Evolutionary conservation across 2,113 vertebrate species (phyloP), one percentile per base, ranked within the genome.

Genomic region (Rhynchomys soricoides): DNA sequence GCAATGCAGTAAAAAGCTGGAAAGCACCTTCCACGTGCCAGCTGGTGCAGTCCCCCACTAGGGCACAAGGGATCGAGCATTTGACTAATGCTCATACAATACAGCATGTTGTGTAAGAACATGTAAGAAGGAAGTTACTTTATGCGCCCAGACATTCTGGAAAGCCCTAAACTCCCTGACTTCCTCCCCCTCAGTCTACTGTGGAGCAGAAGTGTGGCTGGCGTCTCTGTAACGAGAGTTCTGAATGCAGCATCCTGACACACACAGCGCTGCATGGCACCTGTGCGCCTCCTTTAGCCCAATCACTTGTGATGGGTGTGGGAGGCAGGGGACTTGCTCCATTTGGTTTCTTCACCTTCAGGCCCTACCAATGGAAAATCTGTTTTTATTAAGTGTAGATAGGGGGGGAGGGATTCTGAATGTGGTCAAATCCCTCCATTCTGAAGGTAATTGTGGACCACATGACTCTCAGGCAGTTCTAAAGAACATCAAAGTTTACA

Each of bases 71-170:
- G 52, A 4, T 19, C 1, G 31, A 55, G 59, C 5, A 1, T 71
- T 68, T 43, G 82, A 40, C 15, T 24, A 43, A 74, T n/a, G n/a
- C n/a, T n/a, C 29, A 75, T 31, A 91, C 17, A 37, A 91, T 91
- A 10, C 2, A 45, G 15, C 3, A 5, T 10, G 1, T 16, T 43
- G 40, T 78, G 1, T 2, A 21, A n/a, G 34, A 16, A 3, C 29
- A 37, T 78, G 1, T 2, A 21, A n/a, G 34, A 16, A 3, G 13
- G 48, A 78, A 62, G 50, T 59, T 62, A 59, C 64, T 59, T 34
- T 50, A 17, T 4, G 52, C 26, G 12, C 19, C 21, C 21, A 31
- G 19, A 16, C 37, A n/a, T 31, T 52, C 59, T 50, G 73, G 21
- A 90, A 91, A 74, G 40, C 15, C 81, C 64, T 4, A 52, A 75